Evolutionary conservation across 2,888 invertebrate genomes (phyloP).

Genomic region (Clunio marinus): DNA sequence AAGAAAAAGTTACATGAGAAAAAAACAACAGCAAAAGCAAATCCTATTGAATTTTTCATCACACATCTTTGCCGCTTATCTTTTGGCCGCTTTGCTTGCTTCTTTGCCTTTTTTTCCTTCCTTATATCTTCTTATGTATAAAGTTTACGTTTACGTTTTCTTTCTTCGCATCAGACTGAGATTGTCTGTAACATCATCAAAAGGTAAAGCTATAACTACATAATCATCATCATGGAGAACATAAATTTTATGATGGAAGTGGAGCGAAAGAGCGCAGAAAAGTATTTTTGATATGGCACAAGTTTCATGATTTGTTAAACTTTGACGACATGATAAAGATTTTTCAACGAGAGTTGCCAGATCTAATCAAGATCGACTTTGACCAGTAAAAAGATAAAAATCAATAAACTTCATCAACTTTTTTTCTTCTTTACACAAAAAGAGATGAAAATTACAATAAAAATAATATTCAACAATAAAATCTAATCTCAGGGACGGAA

Average conservation of each 20-base stretch:
- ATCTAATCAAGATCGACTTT: background rate
- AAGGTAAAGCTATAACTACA: conserved; percentile 11
- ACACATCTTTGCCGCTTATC: conserved; percentile 19
- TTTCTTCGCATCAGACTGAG: conserved; percentile 5
- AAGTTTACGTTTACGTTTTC: background rate
- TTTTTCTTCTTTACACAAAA: background rate
- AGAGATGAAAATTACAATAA: background rate
- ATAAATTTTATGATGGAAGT: conserved; percentile 15
- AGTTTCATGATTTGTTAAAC: background rate
- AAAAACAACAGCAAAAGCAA: conserved; percentile 4
- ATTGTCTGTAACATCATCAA: conserved; percentile 27
- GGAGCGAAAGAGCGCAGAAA: background rate
- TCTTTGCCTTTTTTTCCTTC: background rate
- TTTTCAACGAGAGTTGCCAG: background rate
- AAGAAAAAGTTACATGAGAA: conserved; percentile 5
- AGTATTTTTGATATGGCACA: background rate
- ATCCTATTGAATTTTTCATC: conserved; percentile 29
- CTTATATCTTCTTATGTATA: background rate
- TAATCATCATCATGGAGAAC: conserved; percentile 18
- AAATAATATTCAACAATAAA: background rate
- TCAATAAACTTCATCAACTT: background rate
- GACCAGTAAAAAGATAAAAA: background rate
- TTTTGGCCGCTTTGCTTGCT: background rate
- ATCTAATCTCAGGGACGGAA: background rate
- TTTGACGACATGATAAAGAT: background rate